These are phyloP conservation scores for Drosophila suzukii DNA, from an alignment of 1,140 invertebrate species.

Conservation along the genomic window DNA sequence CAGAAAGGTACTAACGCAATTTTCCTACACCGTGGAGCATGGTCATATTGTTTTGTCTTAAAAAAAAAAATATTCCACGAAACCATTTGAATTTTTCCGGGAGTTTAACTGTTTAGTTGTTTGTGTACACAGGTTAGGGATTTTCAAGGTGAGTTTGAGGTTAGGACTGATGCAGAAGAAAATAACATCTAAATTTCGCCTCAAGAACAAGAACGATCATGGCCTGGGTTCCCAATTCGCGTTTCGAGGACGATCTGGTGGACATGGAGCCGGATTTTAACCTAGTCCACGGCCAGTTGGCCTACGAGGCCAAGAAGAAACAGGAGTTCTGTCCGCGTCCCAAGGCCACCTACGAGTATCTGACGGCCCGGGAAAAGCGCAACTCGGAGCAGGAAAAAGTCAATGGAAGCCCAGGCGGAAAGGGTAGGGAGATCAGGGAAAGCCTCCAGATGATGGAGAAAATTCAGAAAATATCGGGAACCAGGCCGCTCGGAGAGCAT, in stretches of 20 bases:
- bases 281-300: constrained; percentile 53
- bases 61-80: not conserved
- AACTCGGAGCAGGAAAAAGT: constrained; percentile 33
- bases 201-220: constrained; percentile 23
- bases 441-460: constrained; percentile 63
- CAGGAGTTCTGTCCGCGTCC: constrained; percentile 46
- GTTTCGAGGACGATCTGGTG: constrained; percentile 74
- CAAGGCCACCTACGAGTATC: constrained; percentile 42
- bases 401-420: not conserved
- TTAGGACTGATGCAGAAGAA: constrained; percentile 1
- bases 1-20: not conserved
- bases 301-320: constrained; percentile 34
- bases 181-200: constrained; percentile 13
- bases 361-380: constrained; percentile 10
- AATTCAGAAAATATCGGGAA: constrained; percentile 67
- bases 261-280: constrained; percentile 55
- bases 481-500: constrained; percentile 66
- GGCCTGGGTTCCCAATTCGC: constrained; percentile 67
- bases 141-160: constrained; percentile 11
- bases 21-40: not conserved
- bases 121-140: not conserved
- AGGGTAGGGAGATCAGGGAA: constrained; percentile 28
- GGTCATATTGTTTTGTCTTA: not conserved
- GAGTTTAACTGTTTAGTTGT: constrained; percentile 1
- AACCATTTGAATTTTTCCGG: not conserved